phyloP scores from a whole-genome alignment of 2,113 vertebrate species.

The Mastomys natalensis region DNA sequence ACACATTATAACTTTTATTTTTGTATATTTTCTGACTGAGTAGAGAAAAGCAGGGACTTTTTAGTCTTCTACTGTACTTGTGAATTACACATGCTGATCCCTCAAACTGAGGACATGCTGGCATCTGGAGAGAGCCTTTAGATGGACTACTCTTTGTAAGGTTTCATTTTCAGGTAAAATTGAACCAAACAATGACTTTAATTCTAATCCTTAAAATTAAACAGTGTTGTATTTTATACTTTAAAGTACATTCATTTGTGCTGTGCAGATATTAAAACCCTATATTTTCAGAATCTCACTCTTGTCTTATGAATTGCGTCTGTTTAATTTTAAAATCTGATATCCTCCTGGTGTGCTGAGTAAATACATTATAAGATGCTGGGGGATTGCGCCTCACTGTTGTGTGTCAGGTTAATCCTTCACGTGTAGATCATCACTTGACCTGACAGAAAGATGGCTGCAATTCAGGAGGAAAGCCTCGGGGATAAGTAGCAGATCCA shows the following conservation, averaged over 20 bases:
- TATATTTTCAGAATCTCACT: constrained; percentile 85
- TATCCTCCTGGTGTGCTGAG: constrained; percentile 98
- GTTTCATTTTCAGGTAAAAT: constrained; percentile 52
- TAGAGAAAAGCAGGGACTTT: neutral
- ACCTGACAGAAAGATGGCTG: constrained; percentile 94
- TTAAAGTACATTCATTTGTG: constrained; percentile 76
- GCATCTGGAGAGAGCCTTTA: neutral
- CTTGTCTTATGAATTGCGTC: constrained; percentile 90
- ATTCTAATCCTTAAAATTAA: constrained; percentile 41
- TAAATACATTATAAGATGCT: constrained; percentile 98
- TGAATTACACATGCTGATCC: neutral
- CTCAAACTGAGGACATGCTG: neutral
- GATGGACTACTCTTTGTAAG: constrained; percentile 40
- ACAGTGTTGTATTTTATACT: constrained; percentile 43
- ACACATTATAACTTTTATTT: neutral
- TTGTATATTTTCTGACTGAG: constrained; percentile 4
- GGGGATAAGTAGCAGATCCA: constrained; percentile 73
- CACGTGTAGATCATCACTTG: constrained; percentile 92
- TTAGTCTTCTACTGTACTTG: constrained; percentile 28
- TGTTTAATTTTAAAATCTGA: constrained; percentile 93
- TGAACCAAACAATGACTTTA: constrained; percentile 51
- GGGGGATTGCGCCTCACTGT: constrained; percentile 95
- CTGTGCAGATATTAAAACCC: constrained; percentile 65
- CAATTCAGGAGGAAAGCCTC: constrained; percentile 88
- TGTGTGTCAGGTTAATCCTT: constrained; percentile 97